Conservation (phyloP, 2,113 vertebrate genomes). For the Diphyllodes magnificus region DNA sequence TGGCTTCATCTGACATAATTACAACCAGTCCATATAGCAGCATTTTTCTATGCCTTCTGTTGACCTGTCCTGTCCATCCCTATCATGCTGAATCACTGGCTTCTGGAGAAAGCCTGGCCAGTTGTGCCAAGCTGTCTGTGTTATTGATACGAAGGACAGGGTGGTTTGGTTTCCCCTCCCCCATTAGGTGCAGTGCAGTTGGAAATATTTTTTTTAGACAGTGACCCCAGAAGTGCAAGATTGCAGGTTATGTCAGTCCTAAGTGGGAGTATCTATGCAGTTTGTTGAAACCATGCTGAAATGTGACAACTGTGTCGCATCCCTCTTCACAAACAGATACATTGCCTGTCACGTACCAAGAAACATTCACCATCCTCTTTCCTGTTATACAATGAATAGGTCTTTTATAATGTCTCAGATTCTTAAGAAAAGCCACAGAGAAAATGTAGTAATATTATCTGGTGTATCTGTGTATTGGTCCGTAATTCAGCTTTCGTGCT, state of each 20-base stretch:
- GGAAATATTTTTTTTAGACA: background rate
- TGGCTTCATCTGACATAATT: background rate
- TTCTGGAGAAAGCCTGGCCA: background rate
- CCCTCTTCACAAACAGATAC: background rate
- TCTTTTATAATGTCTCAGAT: background rate
- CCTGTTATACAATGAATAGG: background rate
- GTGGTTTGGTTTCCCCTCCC: background rate
- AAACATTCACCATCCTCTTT: background rate
- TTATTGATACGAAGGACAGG: background rate
- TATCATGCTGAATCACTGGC: constrained; percentile 18
- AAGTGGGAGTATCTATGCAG: background rate
- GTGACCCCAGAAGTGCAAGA: background rate
- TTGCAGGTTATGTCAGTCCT: background rate
- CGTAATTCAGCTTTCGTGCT: background rate
- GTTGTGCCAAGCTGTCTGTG: background rate
- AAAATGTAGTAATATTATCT: background rate
- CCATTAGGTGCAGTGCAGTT: background rate
- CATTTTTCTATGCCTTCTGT: background rate
- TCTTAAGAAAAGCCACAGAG: background rate
- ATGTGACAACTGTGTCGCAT: background rate
- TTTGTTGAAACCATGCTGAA: background rate
- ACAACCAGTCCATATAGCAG: background rate
- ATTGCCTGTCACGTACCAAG: background rate
- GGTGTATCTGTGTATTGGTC: background rate
- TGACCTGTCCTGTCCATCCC: background rate